These are phyloP conservation scores for Callipepla squamata DNA, from an alignment of 2,113 vertebrate species.

Conservation along the genomic window DNA sequence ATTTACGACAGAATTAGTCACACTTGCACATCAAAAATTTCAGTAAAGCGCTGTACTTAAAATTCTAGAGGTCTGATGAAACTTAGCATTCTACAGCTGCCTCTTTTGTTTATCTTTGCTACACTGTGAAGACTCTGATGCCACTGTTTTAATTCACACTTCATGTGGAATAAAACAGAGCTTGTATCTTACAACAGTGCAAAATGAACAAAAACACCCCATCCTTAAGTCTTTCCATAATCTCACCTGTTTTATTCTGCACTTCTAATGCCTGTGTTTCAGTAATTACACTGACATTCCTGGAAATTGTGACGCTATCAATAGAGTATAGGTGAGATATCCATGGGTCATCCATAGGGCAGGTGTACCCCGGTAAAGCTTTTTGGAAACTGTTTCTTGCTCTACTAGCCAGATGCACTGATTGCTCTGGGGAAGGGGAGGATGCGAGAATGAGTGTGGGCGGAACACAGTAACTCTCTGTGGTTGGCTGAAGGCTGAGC, in stretches of 20 bases:
- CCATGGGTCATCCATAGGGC: constrained; percentile 19
- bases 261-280: neutral
- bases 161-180: neutral
- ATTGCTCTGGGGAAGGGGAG: constrained; percentile 73
- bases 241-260: neutral
- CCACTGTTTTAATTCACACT: neutral
- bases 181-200: neutral
- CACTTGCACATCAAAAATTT: constrained; percentile 4
- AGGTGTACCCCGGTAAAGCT: constrained; percentile 56
- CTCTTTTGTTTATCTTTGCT: neutral
- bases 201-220: too few relatives aligned
- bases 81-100: neutral
- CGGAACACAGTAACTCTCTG: constrained; percentile 47
- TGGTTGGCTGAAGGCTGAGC: constrained; percentile 71
- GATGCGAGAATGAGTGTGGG: constrained; percentile 64
- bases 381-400: neutral
- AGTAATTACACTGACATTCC: neutral
- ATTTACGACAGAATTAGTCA: constrained; percentile 38
- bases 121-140: neutral
- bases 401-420: constrained; percentile 7
- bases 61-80: neutral
- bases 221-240: neutral
- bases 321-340: neutral
- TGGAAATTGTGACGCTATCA: neutral
- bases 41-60: neutral